Base-by-base conservation (phyloP, 2,113 vertebrate species). In the Myotis yumanensis region DNA sequence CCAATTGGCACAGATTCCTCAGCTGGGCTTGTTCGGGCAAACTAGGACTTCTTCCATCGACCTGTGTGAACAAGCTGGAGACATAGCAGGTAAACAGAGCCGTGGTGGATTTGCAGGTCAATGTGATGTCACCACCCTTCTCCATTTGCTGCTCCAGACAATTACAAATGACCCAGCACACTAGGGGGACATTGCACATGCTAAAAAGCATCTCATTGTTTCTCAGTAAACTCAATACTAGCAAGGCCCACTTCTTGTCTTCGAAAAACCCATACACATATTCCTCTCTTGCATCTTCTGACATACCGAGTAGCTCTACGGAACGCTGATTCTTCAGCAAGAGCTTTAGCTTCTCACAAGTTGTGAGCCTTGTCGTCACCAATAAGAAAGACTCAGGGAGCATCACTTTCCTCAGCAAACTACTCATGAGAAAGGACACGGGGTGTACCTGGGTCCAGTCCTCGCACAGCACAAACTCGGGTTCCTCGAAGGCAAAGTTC, bases 401-500 rank as follows among this genome's bases (percentile, higher is more conserved):
- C 68, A 98, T 88, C 40, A 23, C 95, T 86, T 91, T 95, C 76
- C 86, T 97, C 40, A 98, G 89, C 62, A 98, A 96, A 87, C 97
- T 97, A 72, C 95, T 97, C 66, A 98, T 91, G 52, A 91, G 97
- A 69, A 97, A 86, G 22, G 92, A 95, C 80, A 97, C 92, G 0
- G 96, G 90, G 69, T 90, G 83, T 30, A 94, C 37, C 71, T 97
- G 96, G n/a, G 8, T 59, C 72, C 89, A 90, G 20, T 98, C 77
- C 14, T 51, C 15, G 15, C 93, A 91, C 18, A 97, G 83, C 1
- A 91, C 35, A 3, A 62, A 86, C 20, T 15, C 46, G 2, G 96
- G 91, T 43, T 71, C 82, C 52, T 97, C 96, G 1, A 98, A 92
- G 11, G 96, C 79, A 4, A 97, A 97, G 48, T 94, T 96, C 20